phyloP scores from a whole-genome alignment of 2,797 vertebrate genomes.

The Rallus crepitans region DNA sequence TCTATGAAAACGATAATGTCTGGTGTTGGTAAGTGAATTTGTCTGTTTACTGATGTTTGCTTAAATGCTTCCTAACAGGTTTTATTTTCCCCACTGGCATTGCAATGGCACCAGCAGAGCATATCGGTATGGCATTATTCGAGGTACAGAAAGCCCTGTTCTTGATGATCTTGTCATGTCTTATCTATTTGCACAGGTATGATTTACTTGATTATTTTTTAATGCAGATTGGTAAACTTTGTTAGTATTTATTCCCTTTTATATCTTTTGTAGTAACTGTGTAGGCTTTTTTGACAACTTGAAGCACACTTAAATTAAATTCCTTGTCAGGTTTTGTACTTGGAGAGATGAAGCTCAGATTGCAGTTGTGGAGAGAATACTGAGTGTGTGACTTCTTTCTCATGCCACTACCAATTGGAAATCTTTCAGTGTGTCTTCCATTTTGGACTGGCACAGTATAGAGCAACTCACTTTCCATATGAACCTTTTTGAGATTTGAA shows the following conservation, averaged over 20 bases:
- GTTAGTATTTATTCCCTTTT: not conserved
- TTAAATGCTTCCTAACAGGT: slow-evolving; percentile 78
- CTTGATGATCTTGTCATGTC: slow-evolving; percentile 91
- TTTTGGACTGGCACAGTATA: not conserved
- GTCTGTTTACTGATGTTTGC: not conserved
- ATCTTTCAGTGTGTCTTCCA: not conserved
- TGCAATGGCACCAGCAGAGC: slow-evolving; percentile 83
- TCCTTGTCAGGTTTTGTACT: not conserved
- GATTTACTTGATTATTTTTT: not conserved
- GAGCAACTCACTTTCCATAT: not conserved
- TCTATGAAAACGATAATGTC: not conserved
- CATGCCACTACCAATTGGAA: not conserved
- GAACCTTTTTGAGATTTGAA: not conserved
- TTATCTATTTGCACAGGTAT: slow-evolving; percentile 94
- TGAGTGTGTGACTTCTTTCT: not conserved
- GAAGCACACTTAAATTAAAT: not conserved
- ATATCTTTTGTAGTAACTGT: not conserved
- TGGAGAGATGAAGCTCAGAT: not conserved
- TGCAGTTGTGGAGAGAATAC: not conserved
- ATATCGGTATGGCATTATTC: slow-evolving; percentile 88
- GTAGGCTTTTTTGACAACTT: not conserved
- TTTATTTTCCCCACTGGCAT: slow-evolving; percentile 95
- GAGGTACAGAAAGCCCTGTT: slow-evolving; percentile 89
- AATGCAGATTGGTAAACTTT: not conserved
- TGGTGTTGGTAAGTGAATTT: not conserved